Base-by-base conservation (phyloP, 1,140 invertebrate genomes). In the Drosophila kikkawai region DNA sequence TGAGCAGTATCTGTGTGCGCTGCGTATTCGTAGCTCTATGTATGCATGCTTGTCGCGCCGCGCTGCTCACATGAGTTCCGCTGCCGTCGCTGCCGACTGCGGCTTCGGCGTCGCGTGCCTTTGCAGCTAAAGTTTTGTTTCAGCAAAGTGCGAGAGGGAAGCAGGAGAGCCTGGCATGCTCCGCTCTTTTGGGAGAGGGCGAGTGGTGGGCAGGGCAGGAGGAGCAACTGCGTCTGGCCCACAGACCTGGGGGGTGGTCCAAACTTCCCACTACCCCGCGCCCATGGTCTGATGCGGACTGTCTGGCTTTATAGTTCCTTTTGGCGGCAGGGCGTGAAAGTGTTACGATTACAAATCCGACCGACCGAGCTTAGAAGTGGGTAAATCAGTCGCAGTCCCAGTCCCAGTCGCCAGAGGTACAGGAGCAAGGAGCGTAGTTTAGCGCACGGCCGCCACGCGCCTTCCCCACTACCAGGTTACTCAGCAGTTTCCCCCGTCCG, bases 301-400 rank as follows among this genome's bases (percentile, higher is more conserved):
- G 75, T 63, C 41, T 78, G 66, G 75, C 58, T 44, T 60, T 60
- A 26, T 68, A 65, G 56, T 56, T 88, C 57, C 74, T 87, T 88
- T 80, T 84, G 69, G 66, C 17, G 63, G 51, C 42, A 75, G 65
- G 66, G 77, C 85, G 84, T 60, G 81, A 88, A 88, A 88, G 84
- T 88, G 84, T 88, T 88, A 88, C 85, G 84, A 88, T 88, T 88
- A 80, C 69, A 77, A 88, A 88, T 65, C 71, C 64, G 61, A 45
- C 63, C 60, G 32, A n/a, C 58, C 65, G 75, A 88, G 74, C 84
- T 88, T 88, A 88, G 84, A 88, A 88, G 78, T 88, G 85, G 80
- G 84, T 88, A 88, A 88, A 84, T 75, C 80, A 84, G 76, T 71
- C 71, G 75, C 37, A 55, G 32, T 32, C 48, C 13, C 4, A 44